A percentile compares a stretch with the other conserved stretches of the same genome.
phyloP scores from a whole-genome alignment of 2,888 invertebrate genomes.

The Prenolepis imparis region DNA sequence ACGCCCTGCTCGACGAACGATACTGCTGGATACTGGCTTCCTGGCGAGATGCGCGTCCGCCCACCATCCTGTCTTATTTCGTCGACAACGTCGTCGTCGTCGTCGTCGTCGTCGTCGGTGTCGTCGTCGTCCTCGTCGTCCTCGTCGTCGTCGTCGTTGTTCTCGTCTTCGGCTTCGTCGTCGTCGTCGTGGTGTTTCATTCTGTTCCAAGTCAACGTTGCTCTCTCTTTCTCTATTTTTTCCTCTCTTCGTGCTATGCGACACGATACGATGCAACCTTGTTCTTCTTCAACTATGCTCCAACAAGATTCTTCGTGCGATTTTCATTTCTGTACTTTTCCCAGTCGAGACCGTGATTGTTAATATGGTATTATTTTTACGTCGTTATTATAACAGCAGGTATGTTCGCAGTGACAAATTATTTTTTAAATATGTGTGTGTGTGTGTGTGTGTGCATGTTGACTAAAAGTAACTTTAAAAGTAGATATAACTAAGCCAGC shows the following conservation, averaged over 20 bases:
- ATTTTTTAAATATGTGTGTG: background rate
- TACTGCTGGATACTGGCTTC: slow-evolving; percentile 22
- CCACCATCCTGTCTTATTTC: slow-evolving; percentile 53
- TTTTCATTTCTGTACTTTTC: slow-evolving; percentile 32
- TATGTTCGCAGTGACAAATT: background rate
- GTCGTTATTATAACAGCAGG: background rate
- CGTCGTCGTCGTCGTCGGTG: slow-evolving; percentile 39
- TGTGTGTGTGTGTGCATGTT: no score
- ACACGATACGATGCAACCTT: slow-evolving; percentile 50
- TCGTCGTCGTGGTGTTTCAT: slow-evolving; percentile 38
- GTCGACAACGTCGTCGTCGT: slow-evolving; percentile 41
- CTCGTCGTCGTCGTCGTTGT: slow-evolving; percentile 38
- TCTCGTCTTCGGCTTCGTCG: slow-evolving; percentile 61
- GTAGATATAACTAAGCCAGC: background rate
- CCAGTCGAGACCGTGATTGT: background rate
- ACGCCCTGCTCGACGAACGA: slow-evolving; percentile 62
- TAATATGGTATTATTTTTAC: background rate
- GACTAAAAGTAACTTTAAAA: background rate
- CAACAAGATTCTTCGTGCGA: slow-evolving; percentile 17
- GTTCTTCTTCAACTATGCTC: slow-evolving; percentile 38
- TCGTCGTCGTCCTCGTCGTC: slow-evolving; percentile 64
- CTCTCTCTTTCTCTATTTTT: background rate
- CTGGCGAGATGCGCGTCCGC: slow-evolving; percentile 44
- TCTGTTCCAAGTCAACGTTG: background rate
- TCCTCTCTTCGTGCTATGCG: slow-evolving; percentile 12